phyloP scores from a whole-genome alignment of 2,888 invertebrate genomes.

The Carpatolechia fugitivella region DNA sequence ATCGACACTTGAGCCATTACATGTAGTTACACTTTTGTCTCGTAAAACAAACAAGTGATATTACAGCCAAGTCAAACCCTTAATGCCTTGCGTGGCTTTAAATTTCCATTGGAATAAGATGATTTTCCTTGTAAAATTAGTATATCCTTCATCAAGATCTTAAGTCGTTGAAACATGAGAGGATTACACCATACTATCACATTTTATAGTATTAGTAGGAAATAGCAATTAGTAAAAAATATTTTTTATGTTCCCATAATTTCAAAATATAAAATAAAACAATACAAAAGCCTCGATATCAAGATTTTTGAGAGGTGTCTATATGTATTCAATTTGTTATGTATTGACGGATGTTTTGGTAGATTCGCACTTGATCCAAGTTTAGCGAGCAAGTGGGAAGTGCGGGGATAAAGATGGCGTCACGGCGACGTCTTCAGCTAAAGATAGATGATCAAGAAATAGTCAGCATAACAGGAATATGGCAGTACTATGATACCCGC shows the following conservation, averaged over 20 bases:
- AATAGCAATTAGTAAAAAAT: too few species aligned
- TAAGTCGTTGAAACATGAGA: too few species aligned
- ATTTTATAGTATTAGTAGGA: neutral
- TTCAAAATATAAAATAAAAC: too few species aligned
- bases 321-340: neutral
- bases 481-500: neutral
- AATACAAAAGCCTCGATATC: too few species aligned
- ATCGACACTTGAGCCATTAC: neutral
- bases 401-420: neutral
- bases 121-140: too few species aligned
- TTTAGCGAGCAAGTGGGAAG: slow-evolving; percentile 4
- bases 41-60: neutral
- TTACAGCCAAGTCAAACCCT: too few species aligned
- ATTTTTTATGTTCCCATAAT: too few species aligned
- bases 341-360: neutral
- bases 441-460: neutral
- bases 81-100: too few species aligned
- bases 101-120: neutral
- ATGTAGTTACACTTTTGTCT: neutral
- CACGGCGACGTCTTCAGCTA: neutral
- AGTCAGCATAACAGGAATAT: neutral
- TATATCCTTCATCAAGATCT: too few species aligned
- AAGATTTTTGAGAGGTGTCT: neutral
- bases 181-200: too few species aligned
- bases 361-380: neutral